These are phyloP conservation scores for Ammodytes marinus DNA, from an alignment of 2,113 vertebrate genomes.

Conservation along the genomic window DNA sequence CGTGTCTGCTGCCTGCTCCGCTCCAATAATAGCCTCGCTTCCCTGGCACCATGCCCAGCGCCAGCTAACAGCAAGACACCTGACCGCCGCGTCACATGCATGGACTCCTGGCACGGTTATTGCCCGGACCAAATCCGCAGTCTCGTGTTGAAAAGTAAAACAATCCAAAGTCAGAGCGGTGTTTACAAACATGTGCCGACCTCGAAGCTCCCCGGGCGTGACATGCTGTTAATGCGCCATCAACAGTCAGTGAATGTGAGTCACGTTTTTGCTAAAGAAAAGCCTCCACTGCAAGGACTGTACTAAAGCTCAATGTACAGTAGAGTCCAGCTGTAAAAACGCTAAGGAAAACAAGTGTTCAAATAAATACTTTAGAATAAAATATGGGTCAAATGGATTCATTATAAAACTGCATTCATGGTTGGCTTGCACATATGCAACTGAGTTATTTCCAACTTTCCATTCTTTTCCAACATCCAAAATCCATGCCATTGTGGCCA, in stretches of 20 bases:
- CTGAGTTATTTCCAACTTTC: background rate
- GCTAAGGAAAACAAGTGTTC: background rate
- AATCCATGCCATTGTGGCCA: background rate
- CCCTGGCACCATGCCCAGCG: constrained; percentile 78
- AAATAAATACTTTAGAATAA: background rate
- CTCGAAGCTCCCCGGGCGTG: constrained; percentile 42
- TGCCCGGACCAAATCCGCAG: constrained; percentile 76
- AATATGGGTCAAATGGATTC: background rate
- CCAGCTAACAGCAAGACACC: constrained; percentile 81
- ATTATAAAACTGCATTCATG: background rate
- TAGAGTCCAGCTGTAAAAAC: background rate
- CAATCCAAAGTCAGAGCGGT: constrained; percentile 56
- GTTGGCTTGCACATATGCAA: background rate
- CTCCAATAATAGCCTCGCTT: constrained; percentile 85
- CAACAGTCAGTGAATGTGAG: constrained; percentile 37
- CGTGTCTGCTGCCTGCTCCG: constrained; percentile 82
- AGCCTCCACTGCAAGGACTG: constrained; percentile 10
- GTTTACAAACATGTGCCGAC: constrained; percentile 64
- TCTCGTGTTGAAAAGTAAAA: constrained; percentile 71
- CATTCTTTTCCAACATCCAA: background rate
- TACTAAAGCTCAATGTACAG: constrained; percentile 2
- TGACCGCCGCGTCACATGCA: constrained; percentile 87
- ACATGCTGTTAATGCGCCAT: constrained; percentile 26
- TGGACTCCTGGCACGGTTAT: constrained; percentile 83
- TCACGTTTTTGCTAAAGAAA: constrained; percentile 73